Percentiles rank a stretch among this genome's conserved stretches.
phyloP scores from a whole-genome alignment of 2,888 invertebrate species.

The Eupithecia centaureata region DNA sequence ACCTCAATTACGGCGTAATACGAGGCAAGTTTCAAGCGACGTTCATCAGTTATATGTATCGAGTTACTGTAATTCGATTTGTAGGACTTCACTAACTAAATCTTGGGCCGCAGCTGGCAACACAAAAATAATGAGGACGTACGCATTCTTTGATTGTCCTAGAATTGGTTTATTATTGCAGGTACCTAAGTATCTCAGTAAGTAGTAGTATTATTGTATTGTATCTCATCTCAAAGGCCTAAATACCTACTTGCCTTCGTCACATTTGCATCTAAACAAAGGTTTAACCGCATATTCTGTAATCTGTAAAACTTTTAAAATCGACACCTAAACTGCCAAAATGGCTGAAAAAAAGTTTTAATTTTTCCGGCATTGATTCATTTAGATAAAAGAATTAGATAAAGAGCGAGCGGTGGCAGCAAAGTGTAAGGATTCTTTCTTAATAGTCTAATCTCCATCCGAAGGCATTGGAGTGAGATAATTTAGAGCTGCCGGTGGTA shows the following conservation, averaged over 20 bases:
- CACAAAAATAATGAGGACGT: constrained; percentile 12
- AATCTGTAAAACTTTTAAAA: background rate
- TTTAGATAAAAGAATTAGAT: constrained; percentile 35
- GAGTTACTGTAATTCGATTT: constrained; percentile 31
- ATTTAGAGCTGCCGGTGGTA: constrained; percentile 59
- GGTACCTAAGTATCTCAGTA: no score
- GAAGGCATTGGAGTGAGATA: constrained; percentile 58
- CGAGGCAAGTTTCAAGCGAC: constrained; percentile 14
- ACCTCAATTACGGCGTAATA: constrained; percentile 15
- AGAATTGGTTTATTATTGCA: no score
- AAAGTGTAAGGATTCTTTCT: constrained; percentile 43
- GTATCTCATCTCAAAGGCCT: background rate
- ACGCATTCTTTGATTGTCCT: no score
- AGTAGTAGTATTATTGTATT: no score
- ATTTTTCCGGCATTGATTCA: constrained; percentile 24
- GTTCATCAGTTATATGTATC: constrained; percentile 28
- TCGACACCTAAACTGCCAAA: background rate
- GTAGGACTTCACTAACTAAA: constrained; percentile 19
- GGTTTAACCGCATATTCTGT: background rate
- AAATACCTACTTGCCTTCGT: background rate
- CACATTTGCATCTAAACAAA: background rate
- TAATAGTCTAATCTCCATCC: constrained; percentile 68
- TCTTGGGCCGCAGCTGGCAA: constrained; percentile 18
- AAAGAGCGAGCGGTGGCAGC: constrained; percentile 27
- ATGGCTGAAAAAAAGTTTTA: background rate